phyloP scores from a whole-genome alignment of 1,140 invertebrate species.

The Lepidurus couesii region DNA sequence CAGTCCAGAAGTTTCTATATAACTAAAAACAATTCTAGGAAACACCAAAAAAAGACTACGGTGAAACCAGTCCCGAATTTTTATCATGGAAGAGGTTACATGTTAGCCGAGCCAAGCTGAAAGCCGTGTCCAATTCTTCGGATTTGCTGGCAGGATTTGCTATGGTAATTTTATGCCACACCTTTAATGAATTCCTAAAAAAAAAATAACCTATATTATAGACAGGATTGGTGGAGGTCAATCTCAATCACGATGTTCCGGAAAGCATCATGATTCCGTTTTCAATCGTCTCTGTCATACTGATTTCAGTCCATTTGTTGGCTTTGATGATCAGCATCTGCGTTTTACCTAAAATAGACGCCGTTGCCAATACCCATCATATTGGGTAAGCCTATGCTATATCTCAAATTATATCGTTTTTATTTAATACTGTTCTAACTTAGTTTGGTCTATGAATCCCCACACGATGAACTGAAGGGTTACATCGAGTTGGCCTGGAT shows the following conservation, averaged over 20 bases:
- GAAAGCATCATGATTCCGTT: conserved; percentile 81
- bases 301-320: conserved; percentile 95
- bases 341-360: conserved; percentile 89
- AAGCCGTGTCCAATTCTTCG: conserved; percentile 86
- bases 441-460: conserved; percentile 34
- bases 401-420: conserved; percentile 14
- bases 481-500: conserved; percentile 57
- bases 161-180: conserved; percentile 53
- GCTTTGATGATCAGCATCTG: conserved; percentile 99
- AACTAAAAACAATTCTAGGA: neutral
- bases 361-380: conserved; percentile 74
- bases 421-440: neutral
- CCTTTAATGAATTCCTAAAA: neutral
- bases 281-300: conserved; percentile 87
- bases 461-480: conserved; percentile 37
- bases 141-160: conserved; percentile 80
- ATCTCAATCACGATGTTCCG: conserved; percentile 71
- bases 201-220: conserved; percentile 47
- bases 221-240: conserved; percentile 96
- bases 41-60: neutral
- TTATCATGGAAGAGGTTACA: conserved; percentile 76
- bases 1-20: too few species aligned
- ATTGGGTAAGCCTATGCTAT: neutral
- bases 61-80: conserved; percentile 54
- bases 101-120: conserved; percentile 83